Conservation (phyloP, 2,113 vertebrate species). For the Sylvia atricapilla region DNA sequence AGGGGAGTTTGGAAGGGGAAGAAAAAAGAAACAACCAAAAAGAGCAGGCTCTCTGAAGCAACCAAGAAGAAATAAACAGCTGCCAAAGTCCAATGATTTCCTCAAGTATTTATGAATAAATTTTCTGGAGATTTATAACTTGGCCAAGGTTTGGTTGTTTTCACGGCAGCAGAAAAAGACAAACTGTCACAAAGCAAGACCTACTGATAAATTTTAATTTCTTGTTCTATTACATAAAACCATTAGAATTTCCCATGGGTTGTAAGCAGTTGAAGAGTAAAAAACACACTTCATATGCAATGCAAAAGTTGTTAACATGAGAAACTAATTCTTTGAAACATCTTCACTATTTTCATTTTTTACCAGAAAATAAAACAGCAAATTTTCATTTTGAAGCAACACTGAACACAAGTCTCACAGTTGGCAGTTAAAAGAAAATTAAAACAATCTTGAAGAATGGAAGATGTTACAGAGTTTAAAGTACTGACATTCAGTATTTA, state of each 20-base stretch:
- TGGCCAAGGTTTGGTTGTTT: neutral
- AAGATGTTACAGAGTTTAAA: neutral
- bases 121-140: neutral
- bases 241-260: neutral
- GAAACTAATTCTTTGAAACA: neutral
- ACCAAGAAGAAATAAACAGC: neutral
- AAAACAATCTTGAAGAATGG: neutral
- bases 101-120: slow-evolving; percentile 1
- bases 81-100: neutral
- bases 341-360: neutral
- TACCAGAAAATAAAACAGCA: neutral
- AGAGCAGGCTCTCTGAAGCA: neutral
- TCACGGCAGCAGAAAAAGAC: neutral
- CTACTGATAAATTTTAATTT: neutral
- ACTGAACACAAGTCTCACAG: neutral
- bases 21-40: neutral
- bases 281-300: neutral
- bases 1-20: accelerated
- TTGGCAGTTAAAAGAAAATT: neutral
- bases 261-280: neutral
- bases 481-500: neutral
- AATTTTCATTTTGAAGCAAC: neutral
- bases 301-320: neutral
- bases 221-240: neutral
- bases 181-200: neutral